Evolutionary conservation across 2,113 vertebrate genomes (phyloP).

Genomic region (Malurus cyaneus): DNA sequence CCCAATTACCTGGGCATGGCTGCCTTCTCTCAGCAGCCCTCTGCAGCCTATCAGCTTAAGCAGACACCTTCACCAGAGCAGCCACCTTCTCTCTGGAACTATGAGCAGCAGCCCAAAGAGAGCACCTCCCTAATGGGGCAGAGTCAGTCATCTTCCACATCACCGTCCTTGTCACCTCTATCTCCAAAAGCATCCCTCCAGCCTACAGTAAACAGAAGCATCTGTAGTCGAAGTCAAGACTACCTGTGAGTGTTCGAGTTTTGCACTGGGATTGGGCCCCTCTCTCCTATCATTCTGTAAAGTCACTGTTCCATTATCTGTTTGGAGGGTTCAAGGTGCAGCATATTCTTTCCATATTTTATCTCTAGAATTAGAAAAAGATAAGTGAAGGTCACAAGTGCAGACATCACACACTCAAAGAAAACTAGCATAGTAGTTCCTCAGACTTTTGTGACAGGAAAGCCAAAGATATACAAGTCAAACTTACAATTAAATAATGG

Average conservation of each 20-base stretch:
- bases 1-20: conserved; percentile 84
- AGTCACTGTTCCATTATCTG: background rate
- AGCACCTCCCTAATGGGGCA: conserved; percentile 40
- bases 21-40: conserved; percentile 43
- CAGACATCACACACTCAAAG: background rate
- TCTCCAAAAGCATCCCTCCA: conserved; percentile 76
- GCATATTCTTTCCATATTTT: background rate
- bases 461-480: background rate
- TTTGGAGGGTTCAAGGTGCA: background rate
- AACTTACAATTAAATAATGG: background rate
- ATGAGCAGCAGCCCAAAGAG: conserved; percentile 77
- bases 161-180: conserved; percentile 69
- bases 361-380: background rate
- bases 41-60: conserved; percentile 66
- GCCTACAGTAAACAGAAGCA: conserved; percentile 54
- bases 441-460: background rate
- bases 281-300: background rate
- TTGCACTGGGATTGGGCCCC: background rate
- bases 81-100: conserved; percentile 76
- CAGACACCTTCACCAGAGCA: conserved; percentile 74
- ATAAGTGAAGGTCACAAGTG: background rate
- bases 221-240: conserved; percentile 70
- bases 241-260: conserved; percentile 69
- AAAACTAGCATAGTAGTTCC: background rate
- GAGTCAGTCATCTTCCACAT: conserved; percentile 69